A percentile compares a stretch with the other conserved stretches of the same genome.
These are phyloP conservation scores for Clarias laeviceps DNA, from an alignment of 2,797 vertebrate genomes.

Conservation along the genomic window DNA sequence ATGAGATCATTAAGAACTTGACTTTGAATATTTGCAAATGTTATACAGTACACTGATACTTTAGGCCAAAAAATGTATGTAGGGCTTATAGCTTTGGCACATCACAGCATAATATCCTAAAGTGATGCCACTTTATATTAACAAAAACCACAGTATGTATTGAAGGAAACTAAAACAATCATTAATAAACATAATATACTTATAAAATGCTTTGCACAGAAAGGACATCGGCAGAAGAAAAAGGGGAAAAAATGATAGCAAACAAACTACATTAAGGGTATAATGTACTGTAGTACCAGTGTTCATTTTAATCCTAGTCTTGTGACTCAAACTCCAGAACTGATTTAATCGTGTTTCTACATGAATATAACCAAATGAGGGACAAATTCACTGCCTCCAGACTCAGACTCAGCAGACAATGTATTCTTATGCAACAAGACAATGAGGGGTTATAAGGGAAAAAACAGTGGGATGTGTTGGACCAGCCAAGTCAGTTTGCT, in stretches of 20 bases:
- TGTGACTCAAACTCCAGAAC: not conserved
- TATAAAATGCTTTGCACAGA: no score
- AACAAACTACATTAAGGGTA: not conserved
- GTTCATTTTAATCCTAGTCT: not conserved
- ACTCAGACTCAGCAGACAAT: not conserved
- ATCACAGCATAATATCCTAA: not conserved
- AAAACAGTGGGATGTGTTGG: not conserved
- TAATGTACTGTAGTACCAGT: not conserved
- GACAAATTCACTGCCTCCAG: not conserved
- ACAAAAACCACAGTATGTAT: not conserved
- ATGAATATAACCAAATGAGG: not conserved
- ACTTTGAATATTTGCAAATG: not conserved
- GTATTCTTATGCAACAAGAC: slow-evolving; percentile 2
- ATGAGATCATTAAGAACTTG: not conserved
- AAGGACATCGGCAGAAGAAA: not conserved
- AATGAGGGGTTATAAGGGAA: not conserved
- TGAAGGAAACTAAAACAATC: not conserved
- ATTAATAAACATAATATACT: not conserved
- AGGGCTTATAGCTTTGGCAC: not conserved
- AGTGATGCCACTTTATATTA: not conserved
- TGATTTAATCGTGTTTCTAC: not conserved
- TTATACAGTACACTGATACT: not conserved
- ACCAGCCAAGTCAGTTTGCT: not conserved
- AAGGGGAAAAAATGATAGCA: not conserved
- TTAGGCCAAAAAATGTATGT: not conserved